Percentiles rank a stretch among this genome's conserved stretches.
These are phyloP conservation scores for Pimephales promelas DNA, from an alignment of 2,113 vertebrate genomes.

Conservation along the genomic window DNA sequence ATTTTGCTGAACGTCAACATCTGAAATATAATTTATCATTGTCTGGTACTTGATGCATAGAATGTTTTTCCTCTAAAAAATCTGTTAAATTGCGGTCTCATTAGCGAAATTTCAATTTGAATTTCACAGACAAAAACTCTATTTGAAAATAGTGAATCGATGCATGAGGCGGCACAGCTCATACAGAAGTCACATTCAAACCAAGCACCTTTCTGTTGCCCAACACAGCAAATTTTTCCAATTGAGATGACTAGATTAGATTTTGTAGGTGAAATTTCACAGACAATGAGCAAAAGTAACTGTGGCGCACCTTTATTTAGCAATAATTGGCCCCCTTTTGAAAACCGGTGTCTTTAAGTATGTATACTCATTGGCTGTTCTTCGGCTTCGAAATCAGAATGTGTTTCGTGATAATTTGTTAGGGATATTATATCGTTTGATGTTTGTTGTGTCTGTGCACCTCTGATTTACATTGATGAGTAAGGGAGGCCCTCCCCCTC, in stretches of 20 bases:
- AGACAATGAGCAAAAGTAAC: background rate
- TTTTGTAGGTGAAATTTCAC: background rate
- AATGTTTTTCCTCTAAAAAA: background rate
- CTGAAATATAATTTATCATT: background rate
- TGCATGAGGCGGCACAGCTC: background rate
- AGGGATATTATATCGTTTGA: background rate
- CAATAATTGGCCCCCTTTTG: background rate
- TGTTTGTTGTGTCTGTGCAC: constrained; percentile 36
- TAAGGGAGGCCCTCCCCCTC: constrained; percentile 56
- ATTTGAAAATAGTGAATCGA: background rate
- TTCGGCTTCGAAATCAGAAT: constrained; percentile 10
- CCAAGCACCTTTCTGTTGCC: background rate
- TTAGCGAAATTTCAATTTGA: background rate
- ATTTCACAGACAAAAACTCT: background rate
- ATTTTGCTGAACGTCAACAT: background rate
- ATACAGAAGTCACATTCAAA: background rate
- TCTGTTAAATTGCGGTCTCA: background rate
- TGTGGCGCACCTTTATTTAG: background rate
- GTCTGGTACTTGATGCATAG: background rate
- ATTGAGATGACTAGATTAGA: background rate
- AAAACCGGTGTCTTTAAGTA: background rate
- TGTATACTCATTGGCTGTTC: background rate
- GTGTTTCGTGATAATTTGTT: background rate
- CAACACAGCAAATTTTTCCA: background rate
- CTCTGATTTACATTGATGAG: constrained; percentile 49